phyloP scores from a whole-genome alignment of 2,797 vertebrate genomes.

The Chelidonichthys spinosus region DNA sequence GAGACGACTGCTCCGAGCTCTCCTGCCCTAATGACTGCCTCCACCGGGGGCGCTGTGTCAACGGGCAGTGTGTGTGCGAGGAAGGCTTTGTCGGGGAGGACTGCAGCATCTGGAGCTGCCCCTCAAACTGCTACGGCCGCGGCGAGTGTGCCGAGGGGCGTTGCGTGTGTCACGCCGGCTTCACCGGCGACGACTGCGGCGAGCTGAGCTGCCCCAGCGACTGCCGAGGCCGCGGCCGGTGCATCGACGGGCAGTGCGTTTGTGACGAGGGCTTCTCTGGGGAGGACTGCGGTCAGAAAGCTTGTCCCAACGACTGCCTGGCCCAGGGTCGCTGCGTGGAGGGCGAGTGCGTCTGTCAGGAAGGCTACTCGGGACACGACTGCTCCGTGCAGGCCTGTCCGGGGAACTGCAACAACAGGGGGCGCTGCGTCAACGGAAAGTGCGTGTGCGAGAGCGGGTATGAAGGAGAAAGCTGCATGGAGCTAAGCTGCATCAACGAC shows the following conservation, averaged over 20 bases:
- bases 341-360: slow-evolving; percentile 79
- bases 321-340: slow-evolving; percentile 83
- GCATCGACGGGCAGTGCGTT: slow-evolving; percentile 86
- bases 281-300: slow-evolving; percentile 85
- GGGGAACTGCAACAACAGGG: slow-evolving; percentile 83
- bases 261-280: slow-evolving; percentile 89
- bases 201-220: slow-evolving; percentile 87
- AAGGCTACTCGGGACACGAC: slow-evolving; percentile 87
- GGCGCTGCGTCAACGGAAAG: slow-evolving; percentile 86
- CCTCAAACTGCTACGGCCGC: slow-evolving; percentile 83
- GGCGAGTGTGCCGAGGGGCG: slow-evolving; percentile 86
- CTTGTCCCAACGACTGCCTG: slow-evolving; percentile 88
- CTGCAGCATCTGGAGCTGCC: slow-evolving; percentile 87
- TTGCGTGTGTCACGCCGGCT: slow-evolving; percentile 85
- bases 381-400: slow-evolving; percentile 87
- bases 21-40: slow-evolving; percentile 86
- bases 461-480: slow-evolving; percentile 84
- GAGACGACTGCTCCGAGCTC: slow-evolving; percentile 86
- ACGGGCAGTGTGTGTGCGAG: slow-evolving; percentile 88
- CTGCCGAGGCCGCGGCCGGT: slow-evolving; percentile 86
- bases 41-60: slow-evolving; percentile 83
- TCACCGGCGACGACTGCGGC: slow-evolving; percentile 84
- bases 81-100: slow-evolving; percentile 85
- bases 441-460: slow-evolving; percentile 88
- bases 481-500: slow-evolving; percentile 83